A percentile compares a stretch with the other conserved stretches of the same genome.
phyloP scores from a whole-genome alignment of 2,888 invertebrate genomes.

The Sinohyriopsis cumingii region DNA sequence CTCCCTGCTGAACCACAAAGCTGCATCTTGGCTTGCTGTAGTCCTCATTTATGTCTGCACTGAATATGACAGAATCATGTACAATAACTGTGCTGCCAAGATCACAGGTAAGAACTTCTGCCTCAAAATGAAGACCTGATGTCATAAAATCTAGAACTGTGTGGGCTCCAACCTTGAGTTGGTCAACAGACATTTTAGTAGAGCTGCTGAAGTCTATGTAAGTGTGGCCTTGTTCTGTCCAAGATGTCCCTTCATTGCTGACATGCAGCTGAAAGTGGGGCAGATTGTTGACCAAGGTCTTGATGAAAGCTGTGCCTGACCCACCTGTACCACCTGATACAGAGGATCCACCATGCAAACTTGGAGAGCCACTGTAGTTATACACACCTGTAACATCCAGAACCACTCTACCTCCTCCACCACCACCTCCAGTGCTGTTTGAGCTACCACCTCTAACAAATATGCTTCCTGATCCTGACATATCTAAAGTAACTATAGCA shows the following conservation, averaged over 20 bases:
- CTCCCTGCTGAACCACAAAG: slow-evolving; percentile 43
- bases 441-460: slow-evolving; percentile 41
- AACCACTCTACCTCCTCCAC: slow-evolving; percentile 52
- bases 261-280: slow-evolving; percentile 17
- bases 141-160: slow-evolving; percentile 32
- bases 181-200: slow-evolving; percentile 20
- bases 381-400: slow-evolving; percentile 30
- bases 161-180: slow-evolving; percentile 32
- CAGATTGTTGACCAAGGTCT: slow-evolving; percentile 14
- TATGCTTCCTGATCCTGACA: slow-evolving; percentile 40
- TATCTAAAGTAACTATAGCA: slow-evolving; percentile 15
- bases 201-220: slow-evolving; percentile 29
- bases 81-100: slow-evolving; percentile 36
- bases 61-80: slow-evolving; percentile 44
- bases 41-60: slow-evolving; percentile 40
- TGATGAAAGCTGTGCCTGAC: slow-evolving; percentile 46
- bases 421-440: slow-evolving; percentile 38
- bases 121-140: slow-evolving; percentile 31
- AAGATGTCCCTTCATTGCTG: slow-evolving; percentile 31
- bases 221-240: slow-evolving; percentile 30
- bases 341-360: slow-evolving; percentile 42
- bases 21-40: slow-evolving; percentile 51
- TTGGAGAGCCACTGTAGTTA: slow-evolving; percentile 42
- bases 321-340: slow-evolving; percentile 39
- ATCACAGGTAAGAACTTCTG: slow-evolving; percentile 42